Conservation (phyloP, 1,140 invertebrate species). For the Tribolium castaneum region DNA sequence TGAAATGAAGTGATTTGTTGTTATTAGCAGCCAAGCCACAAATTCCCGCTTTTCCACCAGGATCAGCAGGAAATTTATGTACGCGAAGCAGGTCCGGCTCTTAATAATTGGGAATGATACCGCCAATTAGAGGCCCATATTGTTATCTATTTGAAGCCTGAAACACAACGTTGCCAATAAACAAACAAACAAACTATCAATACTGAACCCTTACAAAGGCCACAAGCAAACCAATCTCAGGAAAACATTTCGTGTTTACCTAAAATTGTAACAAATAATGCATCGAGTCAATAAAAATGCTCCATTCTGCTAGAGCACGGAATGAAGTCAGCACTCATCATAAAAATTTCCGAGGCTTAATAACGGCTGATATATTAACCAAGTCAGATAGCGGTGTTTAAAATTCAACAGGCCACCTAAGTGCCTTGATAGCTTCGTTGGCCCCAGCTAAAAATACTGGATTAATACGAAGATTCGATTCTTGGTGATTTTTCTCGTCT, state of each 20-base stretch:
- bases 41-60: constrained; percentile 32
- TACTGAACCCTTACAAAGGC: not conserved
- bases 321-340: not conserved
- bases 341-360: constrained; percentile 4
- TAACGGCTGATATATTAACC: constrained; percentile 2
- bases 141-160: not conserved
- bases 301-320: not conserved
- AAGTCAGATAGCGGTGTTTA: not conserved
- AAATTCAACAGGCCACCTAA: constrained; percentile 16
- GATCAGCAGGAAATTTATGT: constrained; percentile 37
- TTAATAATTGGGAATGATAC: constrained; percentile 9
- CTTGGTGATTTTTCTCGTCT: not conserved
- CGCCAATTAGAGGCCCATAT: not conserved
- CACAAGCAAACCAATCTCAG: not conserved
- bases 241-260: not conserved
- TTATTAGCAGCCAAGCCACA: constrained; percentile 27
- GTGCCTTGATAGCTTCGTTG: not conserved
- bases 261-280: not conserved
- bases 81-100: constrained; percentile 18
- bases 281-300: not conserved
- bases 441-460: not conserved
- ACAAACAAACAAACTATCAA: not conserved
- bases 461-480: not conserved
- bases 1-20: constrained; percentile 22
- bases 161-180: too few relatives aligned